phyloP scores from a whole-genome alignment of 2,113 vertebrate species.

The Morone chrysops region DNA sequence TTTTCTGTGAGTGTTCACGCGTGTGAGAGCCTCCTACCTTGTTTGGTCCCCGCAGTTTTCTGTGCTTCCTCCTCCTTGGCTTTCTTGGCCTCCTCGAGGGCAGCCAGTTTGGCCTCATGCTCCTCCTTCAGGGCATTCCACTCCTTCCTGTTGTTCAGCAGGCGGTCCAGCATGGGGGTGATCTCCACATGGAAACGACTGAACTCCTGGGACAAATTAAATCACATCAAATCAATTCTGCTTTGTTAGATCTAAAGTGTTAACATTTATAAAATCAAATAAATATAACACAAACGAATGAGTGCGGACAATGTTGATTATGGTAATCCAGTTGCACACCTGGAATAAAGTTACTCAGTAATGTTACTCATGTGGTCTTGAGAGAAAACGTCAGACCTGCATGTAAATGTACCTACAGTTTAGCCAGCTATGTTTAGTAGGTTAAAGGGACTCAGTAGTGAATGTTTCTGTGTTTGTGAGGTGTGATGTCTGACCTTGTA shows the following conservation, averaged over 20 bases:
- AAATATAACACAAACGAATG: not conserved
- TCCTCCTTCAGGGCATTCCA: conserved; percentile 87
- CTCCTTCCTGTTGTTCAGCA: conserved; percentile 88
- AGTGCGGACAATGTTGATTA: not conserved
- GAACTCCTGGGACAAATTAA: conserved; percentile 81
- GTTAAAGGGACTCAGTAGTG: not conserved
- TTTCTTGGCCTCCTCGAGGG: conserved; percentile 79
- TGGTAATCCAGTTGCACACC: not conserved
- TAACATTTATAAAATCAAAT: not conserved
- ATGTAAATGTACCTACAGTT: not conserved
- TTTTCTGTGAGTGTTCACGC: not conserved
- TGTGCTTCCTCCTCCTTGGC: conserved; percentile 76
- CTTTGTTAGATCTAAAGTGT: not conserved
- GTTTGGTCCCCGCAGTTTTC: conserved; percentile 39
- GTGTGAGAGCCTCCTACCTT: conserved; percentile 70
- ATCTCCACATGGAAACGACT: conserved; percentile 87
- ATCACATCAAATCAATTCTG: not conserved
- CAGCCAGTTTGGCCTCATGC: conserved; percentile 84
- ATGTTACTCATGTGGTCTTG: not conserved
- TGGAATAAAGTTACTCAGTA: not conserved
- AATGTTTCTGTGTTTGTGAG: not conserved
- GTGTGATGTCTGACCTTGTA: conserved; percentile 82
- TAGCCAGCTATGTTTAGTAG: too few relatives aligned
- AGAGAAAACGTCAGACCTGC: not conserved
- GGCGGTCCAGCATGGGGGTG: conserved; percentile 86